Percentiles rank a stretch among this genome's conserved stretches.
Conservation (phyloP, 2,888 invertebrate species). For the Pyrrhosoma nymphula region DNA sequence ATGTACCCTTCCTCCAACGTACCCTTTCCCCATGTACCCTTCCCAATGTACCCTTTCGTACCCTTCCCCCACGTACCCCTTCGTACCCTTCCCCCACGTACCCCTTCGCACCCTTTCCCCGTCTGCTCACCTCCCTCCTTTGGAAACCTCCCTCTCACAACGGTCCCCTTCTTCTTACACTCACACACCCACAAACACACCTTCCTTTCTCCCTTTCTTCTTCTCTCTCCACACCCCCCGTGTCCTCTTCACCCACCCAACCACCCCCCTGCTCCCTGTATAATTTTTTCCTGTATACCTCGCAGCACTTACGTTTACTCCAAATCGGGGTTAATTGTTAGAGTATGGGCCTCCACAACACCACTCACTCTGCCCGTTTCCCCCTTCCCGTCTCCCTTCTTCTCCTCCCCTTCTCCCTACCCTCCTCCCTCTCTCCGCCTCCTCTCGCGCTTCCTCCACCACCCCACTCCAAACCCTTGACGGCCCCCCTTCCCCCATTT, state of each 20-base stretch:
- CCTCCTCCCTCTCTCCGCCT: neutral
- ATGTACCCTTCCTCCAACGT: no score
- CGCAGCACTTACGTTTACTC: constrained; percentile 58
- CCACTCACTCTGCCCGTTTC: neutral
- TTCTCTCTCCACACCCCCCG: neutral
- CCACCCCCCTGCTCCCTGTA: no score
- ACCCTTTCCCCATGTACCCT: neutral
- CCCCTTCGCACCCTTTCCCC: no score
- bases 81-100: neutral
- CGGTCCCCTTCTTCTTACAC: neutral
- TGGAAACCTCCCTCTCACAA: no score
- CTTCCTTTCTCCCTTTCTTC: neutral
- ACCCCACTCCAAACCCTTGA: no score
- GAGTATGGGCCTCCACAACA: constrained; percentile 37
- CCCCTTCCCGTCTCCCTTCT: neutral
- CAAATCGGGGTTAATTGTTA: constrained; percentile 61
- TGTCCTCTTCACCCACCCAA: neutral
- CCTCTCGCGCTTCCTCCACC: neutral
- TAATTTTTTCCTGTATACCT: neutral
- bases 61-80: neutral
- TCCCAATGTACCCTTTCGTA: neutral
- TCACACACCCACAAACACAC: neutral
- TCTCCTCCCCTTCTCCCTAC: neutral
- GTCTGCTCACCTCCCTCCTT: no score
- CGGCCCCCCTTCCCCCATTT: no score